phyloP scores from a whole-genome alignment of 1,140 invertebrate genomes.

The Cataglyphis hispanica region DNA sequence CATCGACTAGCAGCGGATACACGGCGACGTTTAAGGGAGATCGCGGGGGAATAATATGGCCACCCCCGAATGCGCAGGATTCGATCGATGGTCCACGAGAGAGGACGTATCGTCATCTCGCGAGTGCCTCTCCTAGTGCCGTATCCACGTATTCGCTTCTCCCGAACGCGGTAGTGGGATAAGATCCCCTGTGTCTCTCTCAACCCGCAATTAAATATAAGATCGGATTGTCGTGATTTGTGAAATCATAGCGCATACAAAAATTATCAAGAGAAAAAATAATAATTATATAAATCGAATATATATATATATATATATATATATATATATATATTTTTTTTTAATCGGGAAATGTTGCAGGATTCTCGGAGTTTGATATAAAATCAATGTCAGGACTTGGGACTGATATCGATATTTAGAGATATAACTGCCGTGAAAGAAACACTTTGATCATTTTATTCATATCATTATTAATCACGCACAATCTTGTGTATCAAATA shows the following conservation, averaged over 20 bases:
- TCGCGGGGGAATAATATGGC: slow-evolving; percentile 73
- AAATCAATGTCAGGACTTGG: not conserved
- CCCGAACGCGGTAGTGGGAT: not conserved
- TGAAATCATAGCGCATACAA: not conserved
- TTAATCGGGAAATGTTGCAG: not conserved
- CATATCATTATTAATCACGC: slow-evolving; percentile 5
- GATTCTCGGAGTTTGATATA: not conserved
- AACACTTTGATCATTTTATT: slow-evolving; percentile 28
- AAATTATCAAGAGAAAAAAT: not conserved
- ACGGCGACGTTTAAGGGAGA: slow-evolving; percentile 69
- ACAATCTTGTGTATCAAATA: slow-evolving; percentile 19
- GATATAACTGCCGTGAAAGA: not conserved
- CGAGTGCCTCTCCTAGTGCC: slow-evolving; percentile 36
- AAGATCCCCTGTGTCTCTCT: not conserved
- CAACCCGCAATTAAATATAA: not conserved
- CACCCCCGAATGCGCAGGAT: slow-evolving; percentile 76
- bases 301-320: too few relatives aligned
- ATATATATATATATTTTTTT: too few relatives aligned
- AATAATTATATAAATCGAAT: not conserved
- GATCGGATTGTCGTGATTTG: not conserved
- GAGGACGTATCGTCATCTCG: slow-evolving; percentile 45
- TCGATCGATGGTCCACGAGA: slow-evolving; percentile 80
- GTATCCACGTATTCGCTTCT: slow-evolving; percentile 32
- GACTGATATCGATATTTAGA: not conserved
- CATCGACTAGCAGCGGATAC: slow-evolving; percentile 76